Evolutionary conservation across 1,140 invertebrate species (phyloP), one percentile per base, ranked within the genome.

Genomic region (Drosophila kepulauana): DNA sequence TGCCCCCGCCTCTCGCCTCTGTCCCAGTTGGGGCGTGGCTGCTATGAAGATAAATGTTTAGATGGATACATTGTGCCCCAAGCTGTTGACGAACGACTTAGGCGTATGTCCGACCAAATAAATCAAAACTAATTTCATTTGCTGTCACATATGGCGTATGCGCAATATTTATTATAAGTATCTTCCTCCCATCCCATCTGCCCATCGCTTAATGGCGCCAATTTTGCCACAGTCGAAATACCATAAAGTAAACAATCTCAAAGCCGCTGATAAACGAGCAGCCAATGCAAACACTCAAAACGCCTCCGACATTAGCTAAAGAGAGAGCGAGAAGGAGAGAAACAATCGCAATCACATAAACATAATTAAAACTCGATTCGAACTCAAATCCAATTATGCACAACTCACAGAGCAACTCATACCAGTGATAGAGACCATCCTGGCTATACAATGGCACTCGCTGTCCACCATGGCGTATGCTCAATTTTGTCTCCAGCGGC

Each of bases 251-350:
- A 43, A 87, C 59, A 57, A 87, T 41, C 74, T 87, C 84, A 46
- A 87, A 68, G 73, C 80, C 80, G 28, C 82, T 87, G 74, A 87
- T 87, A 15, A 87, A 61, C 7, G 84, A 88, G 70, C 84, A 87
- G 48, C 84, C 84, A 63, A 87, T 88, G 69, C 80, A 87, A 61
- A 87, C 57, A 46, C 84, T 80, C 38, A 87, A 38, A 1, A 87
- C 84, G 11, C 84, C 84, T 5, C 84, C 84, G 51, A 87, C 49
- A 46, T 75, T 80, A 1, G 84, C 84, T 87, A 43, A 6, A 7
- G 28, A 25, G 11, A 6, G n/a, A n/a, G 4, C 45, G 20, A 51
- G 11, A 28, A 11, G 28, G 16, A 5, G 4, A 13, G 41, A 56
- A 20, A 57, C 16, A 11, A 30, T n/a, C 0, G 20, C 20, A 33